Percentiles rank a stretch among this genome's conserved stretches.
phyloP scores from a whole-genome alignment of 2,888 invertebrate genomes.

The Pilophorus perplexus region DNA sequence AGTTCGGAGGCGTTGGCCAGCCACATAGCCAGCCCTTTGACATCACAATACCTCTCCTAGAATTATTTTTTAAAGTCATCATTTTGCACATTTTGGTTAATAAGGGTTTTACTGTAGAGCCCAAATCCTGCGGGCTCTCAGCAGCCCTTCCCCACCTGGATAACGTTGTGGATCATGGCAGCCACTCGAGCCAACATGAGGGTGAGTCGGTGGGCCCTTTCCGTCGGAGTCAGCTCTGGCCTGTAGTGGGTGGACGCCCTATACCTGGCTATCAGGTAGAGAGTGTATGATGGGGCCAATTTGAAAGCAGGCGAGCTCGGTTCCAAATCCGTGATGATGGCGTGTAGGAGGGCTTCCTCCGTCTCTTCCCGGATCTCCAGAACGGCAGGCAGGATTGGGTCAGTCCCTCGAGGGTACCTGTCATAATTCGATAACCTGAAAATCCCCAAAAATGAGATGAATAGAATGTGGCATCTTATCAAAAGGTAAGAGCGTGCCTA shows the following conservation, averaged over 20 bases:
- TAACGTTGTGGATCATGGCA: constrained; percentile 77
- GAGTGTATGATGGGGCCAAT: constrained; percentile 92
- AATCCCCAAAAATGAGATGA: too few relatives aligned
- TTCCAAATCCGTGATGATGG: constrained; percentile 83
- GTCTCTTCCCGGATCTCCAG: constrained; percentile 92
- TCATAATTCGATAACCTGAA: constrained; percentile 55
- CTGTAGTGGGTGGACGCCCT: constrained; percentile 92
- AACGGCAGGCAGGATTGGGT: constrained; percentile 89
- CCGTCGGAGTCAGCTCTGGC: constrained; percentile 86
- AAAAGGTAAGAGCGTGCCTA: too few relatives aligned
- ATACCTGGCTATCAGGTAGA: constrained; percentile 92
- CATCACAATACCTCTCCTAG: constrained; percentile 79
- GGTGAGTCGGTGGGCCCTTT: constrained; percentile 86
- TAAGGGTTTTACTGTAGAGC: too few relatives aligned
- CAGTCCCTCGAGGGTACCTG: constrained; percentile 67
- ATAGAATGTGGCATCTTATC: too few relatives aligned
- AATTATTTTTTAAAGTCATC: too few relatives aligned
- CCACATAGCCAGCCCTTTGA: constrained; percentile 89
- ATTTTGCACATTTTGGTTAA: neutral
- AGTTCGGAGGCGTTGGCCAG: constrained; percentile 97
- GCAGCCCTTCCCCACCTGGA: too few relatives aligned
- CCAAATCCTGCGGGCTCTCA: too few relatives aligned
- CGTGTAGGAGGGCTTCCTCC: constrained; percentile 86
- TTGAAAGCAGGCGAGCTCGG: constrained; percentile 89
- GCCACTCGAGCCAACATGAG: constrained; percentile 88